Evolutionary conservation across 2,797 vertebrate genomes (phyloP).

Genomic region (Sandelia bainsii): DNA sequence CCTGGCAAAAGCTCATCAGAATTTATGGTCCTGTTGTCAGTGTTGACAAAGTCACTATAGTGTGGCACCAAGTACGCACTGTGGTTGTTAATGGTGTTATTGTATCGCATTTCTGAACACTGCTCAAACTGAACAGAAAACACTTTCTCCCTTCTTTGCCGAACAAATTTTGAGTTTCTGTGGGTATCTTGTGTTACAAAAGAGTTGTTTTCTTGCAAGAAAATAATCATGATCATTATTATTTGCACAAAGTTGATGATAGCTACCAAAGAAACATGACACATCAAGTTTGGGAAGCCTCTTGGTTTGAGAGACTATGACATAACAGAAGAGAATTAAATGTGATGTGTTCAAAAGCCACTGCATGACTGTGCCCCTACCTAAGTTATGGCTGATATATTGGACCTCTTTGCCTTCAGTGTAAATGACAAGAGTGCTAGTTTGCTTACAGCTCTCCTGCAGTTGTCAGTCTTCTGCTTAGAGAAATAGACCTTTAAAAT

Average conservation of each 20-base stretch:
- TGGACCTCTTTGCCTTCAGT: neutral
- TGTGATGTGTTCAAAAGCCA: neutral
- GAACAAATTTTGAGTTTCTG: too few relatives aligned
- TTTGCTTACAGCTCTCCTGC: constrained; percentile 8
- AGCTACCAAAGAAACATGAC: neutral
- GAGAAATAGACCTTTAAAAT: constrained; percentile 59
- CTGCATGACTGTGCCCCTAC: neutral
- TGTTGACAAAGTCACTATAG: too few relatives aligned
- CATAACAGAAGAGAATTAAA: neutral
- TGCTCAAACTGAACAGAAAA: too few relatives aligned
- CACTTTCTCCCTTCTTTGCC: too few relatives aligned
- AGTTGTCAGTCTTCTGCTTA: constrained; percentile 29
- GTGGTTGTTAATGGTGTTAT: too few relatives aligned
- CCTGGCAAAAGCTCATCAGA: neutral
- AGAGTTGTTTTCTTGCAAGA: too few relatives aligned
- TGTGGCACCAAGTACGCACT: too few relatives aligned
- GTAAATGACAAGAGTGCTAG: neutral
- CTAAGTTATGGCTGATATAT: neutral
- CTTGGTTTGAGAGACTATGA: too few relatives aligned
- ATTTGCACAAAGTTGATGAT: neutral
- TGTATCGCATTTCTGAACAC: too few relatives aligned
- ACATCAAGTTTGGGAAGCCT: too few relatives aligned
- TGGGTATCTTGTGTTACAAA: too few relatives aligned
- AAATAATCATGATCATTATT: too few relatives aligned
- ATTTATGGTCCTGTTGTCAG: neutral